phyloP scores from a whole-genome alignment of 2,113 vertebrate genomes.

The Hippoglossus stenolepis region DNA sequence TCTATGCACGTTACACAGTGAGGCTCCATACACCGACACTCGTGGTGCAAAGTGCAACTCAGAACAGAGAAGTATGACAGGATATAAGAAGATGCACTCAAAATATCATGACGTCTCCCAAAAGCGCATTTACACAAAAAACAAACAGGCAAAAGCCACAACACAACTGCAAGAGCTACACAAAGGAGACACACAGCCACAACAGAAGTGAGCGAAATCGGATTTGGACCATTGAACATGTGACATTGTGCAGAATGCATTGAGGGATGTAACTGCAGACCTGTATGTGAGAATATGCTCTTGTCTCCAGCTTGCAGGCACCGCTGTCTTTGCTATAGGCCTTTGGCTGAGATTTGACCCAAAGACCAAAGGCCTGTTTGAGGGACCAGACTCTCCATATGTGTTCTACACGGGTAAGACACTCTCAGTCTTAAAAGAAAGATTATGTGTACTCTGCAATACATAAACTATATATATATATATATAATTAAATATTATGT shows the following conservation, averaged over 20 bases:
- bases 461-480: not conserved
- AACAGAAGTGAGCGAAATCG: too few species aligned
- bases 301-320: conserved; percentile 70
- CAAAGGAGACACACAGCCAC: too few species aligned
- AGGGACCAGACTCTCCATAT: conserved; percentile 65
- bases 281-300: not conserved
- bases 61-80: too few species aligned
- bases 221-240: too few species aligned
- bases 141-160: too few species aligned
- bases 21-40: not conserved
- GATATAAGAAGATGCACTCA: too few species aligned
- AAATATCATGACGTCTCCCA: too few species aligned
- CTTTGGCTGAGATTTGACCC: conserved; percentile 74
- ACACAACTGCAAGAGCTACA: too few species aligned
- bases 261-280: not conserved
- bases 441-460: not conserved
- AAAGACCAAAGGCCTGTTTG: conserved; percentile 75
- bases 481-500: not conserved
- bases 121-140: too few species aligned
- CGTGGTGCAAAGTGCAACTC: too few species aligned
- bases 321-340: conserved; percentile 69
- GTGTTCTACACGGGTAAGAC: conserved; percentile 75
- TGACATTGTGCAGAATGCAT: too few species aligned
- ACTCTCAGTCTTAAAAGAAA: not conserved
- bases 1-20: not conserved